Evolutionary conservation across 2,113 vertebrate species (phyloP).

Genomic region (Pachycephala philippinensis): DNA sequence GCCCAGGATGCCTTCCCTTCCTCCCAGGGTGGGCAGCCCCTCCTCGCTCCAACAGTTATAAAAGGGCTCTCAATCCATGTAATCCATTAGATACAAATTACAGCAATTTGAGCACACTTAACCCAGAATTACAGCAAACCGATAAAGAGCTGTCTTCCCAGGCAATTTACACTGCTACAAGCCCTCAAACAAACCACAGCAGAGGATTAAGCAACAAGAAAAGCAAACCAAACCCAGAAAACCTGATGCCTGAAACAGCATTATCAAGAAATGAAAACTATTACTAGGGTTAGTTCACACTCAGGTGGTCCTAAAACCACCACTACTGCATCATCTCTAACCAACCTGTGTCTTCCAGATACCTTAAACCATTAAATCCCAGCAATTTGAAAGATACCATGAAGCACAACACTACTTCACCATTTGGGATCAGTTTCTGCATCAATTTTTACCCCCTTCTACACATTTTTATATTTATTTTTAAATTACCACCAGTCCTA

Average conservation of each 20-base stretch:
- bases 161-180: conserved; percentile 12
- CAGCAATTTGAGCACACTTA: conserved; percentile 26
- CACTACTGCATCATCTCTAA: background rate
- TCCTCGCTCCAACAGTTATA: background rate
- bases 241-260: background rate
- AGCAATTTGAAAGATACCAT: background rate
- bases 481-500: background rate
- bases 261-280: background rate
- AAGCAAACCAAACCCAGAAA: background rate
- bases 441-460: background rate
- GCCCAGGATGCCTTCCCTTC: background rate
- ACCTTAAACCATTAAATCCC: background rate
- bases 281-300: background rate
- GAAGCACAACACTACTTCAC: background rate
- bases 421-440: background rate
- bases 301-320: background rate
- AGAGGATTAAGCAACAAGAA: background rate
- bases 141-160: background rate
- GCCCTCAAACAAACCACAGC: background rate
- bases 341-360: background rate
- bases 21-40: background rate
- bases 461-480: background rate
- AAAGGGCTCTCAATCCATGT: background rate
- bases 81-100: conserved; percentile 41
- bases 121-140: conserved; percentile 18